Evolutionary conservation across 2,113 vertebrate species (phyloP).

Genomic region (Suncus etruscus): DNA sequence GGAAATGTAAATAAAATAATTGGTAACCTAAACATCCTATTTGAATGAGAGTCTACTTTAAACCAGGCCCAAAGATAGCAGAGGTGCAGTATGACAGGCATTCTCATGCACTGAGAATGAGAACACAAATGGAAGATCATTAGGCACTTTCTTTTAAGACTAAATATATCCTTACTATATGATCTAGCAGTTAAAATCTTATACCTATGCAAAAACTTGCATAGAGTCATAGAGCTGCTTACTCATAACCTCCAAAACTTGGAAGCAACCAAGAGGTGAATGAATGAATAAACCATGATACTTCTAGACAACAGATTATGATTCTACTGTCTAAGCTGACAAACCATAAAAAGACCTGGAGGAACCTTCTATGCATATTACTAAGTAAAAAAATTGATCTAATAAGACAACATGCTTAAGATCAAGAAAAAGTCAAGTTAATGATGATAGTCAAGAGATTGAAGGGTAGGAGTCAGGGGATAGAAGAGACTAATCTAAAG

Average conservation of each 20-base stretch:
- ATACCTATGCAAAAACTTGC: not conserved
- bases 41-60: not conserved
- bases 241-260: not conserved
- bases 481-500: too few species aligned
- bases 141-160: not conserved
- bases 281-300: too few species aligned
- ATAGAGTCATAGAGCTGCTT: not conserved
- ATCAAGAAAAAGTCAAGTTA: too few species aligned
- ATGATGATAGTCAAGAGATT: too few species aligned
- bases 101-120: not conserved
- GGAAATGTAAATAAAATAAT: constrained; percentile 2
- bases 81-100: not conserved
- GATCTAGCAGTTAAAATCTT: not conserved
- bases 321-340: too few species aligned
- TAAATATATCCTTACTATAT: not conserved
- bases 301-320: too few species aligned
- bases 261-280: too few species aligned
- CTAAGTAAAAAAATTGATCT: not conserved
- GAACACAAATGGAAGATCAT: not conserved
- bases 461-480: too few species aligned
- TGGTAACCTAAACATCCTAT: not conserved
- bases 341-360: not conserved
- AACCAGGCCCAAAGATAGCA: not conserved
- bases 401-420: too few species aligned
- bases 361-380: not conserved